phyloP scores from a whole-genome alignment of 2,113 vertebrate species.

The Nesoenas mayeri region DNA sequence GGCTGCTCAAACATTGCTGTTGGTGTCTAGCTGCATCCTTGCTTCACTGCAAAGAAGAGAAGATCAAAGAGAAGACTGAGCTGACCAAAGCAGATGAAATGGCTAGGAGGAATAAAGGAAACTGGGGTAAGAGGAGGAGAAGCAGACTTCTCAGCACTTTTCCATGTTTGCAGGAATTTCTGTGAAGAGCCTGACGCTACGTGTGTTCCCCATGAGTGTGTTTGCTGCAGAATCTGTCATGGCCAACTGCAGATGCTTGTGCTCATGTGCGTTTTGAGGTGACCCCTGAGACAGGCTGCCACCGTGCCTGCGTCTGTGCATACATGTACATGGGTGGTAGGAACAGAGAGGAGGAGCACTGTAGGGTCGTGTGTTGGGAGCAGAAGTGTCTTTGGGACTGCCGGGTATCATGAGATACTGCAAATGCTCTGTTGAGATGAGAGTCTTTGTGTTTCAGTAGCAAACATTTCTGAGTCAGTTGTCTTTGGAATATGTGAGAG shows the following conservation, averaged over 20 bases:
- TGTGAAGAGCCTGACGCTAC: not conserved
- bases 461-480: no score
- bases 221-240: not conserved
- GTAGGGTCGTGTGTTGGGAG: no score
- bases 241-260: not conserved
- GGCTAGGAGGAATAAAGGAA: not conserved
- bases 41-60: not conserved
- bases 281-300: no score
- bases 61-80: accelerated
- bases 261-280: not conserved
- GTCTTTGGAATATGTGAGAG: no score
- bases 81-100: not conserved
- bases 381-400: no score
- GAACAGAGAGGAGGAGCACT: no score
- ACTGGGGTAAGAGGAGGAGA: not conserved
- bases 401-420: no score
- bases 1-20: not conserved
- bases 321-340: no score
- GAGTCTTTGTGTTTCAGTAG: no score
- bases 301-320: no score
- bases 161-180: not conserved
- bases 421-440: no score
- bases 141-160: not conserved
- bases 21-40: not conserved
- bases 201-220: not conserved